Evolutionary conservation across 1,140 invertebrate genomes (phyloP), one percentile per base, ranked within the genome.

Genomic region (Ylistrum balloti): DNA sequence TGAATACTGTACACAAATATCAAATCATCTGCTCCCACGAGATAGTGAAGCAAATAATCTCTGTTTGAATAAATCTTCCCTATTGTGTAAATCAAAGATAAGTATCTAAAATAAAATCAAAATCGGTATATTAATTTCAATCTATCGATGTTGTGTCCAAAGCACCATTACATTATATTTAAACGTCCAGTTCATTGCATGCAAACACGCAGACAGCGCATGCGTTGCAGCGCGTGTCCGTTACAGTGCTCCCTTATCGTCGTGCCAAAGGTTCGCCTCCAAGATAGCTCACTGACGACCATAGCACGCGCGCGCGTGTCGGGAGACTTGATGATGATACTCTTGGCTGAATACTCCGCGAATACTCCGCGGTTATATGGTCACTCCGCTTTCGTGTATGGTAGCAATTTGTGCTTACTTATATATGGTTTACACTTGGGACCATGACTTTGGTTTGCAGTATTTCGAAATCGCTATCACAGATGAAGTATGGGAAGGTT

Each of bases 231-330:
- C n/a, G 56, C 56, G 5, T 74, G 56, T n/a, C 56, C 56, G 56
- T 28, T 5, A 17, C 56, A 28, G n/a, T 28, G n/a, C 56, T 74
- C 22, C 56, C 56, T 74, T 74, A 74, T 74, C 56, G 17, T 74
- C 22, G 56, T 74, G 22, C 56, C 56, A 74, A 74, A 74, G 56
- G 56, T 74, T n/a, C 56, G 56, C 56, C 56, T 74, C n/a, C 56
- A n/a, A 28, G 56, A 74, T 74, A 22, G 56, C 22, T n/a, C 56
- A 74, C 0, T n/a, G 56, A 74, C 56, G 56, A 74, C 56, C 41
- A 45, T 17, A 74, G n/a, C 56, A 74, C 56, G 56, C 56, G 56
- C 45, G 45, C 56, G 15, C 56, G 56, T 74, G 22, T n/a, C 56
- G 56, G 56, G n/a, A 28, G 56, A 5, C 56, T n/a, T 74, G 56